Conservation (phyloP, 2,113 vertebrate genomes). For the Brachypodius melanocephalos region DNA sequence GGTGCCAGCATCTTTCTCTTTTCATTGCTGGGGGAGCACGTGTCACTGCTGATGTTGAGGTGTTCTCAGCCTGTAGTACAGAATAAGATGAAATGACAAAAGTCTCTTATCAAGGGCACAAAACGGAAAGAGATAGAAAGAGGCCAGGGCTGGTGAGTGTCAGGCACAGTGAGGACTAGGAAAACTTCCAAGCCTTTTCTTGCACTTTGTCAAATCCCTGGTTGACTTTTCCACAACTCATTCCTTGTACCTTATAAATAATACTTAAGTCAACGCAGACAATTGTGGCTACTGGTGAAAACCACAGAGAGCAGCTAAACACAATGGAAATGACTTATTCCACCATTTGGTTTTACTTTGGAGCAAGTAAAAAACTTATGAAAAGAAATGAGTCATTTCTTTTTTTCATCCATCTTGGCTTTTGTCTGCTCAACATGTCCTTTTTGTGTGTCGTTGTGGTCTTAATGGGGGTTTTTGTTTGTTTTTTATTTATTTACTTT, state of each 20-base stretch:
- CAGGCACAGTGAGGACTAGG: background rate
- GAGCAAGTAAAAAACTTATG: background rate
- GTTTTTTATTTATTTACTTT: background rate
- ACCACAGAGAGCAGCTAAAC: slow-evolving; percentile 31
- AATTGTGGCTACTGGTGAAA: slow-evolving; percentile 53
- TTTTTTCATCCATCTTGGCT: background rate
- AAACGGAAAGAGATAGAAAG: background rate
- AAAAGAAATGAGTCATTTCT: slow-evolving; percentile 12
- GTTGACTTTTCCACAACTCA: background rate
- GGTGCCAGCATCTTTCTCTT: background rate
- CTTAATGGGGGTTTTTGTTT: background rate
- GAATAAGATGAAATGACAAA: background rate
- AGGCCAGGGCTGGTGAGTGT: background rate
- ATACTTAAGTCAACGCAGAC: slow-evolving; percentile 42
- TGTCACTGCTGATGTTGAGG: background rate
- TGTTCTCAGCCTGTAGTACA: background rate
- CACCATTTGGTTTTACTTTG: slow-evolving; percentile 14
- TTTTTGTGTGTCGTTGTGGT: background rate
- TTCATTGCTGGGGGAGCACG: background rate
- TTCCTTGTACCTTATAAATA: slow-evolving; percentile 39
- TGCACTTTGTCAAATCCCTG: background rate
- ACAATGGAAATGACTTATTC: slow-evolving; percentile 46
- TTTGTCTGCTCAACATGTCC: background rate
- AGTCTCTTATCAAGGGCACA: background rate
- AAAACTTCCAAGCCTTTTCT: background rate